Percentiles rank a stretch among this genome's conserved stretches.
phyloP scores from a whole-genome alignment of 2,113 vertebrate species.

The Lichenostomus cassidix region DNA sequence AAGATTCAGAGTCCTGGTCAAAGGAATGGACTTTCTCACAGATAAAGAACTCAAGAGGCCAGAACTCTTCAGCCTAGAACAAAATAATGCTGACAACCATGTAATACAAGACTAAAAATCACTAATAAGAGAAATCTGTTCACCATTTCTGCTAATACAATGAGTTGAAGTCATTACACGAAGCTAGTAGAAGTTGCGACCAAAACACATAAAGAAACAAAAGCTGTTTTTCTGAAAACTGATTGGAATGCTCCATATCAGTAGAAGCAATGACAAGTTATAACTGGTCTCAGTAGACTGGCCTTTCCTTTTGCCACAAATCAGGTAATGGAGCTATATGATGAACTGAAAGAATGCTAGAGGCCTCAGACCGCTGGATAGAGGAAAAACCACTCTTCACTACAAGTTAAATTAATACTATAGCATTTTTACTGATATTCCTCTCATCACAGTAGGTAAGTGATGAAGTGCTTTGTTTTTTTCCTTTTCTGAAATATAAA shows the following conservation, averaged over 20 bases:
- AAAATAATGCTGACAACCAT: neutral
- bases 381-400: neutral
- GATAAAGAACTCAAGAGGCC: neutral
- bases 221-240: constrained; percentile 16
- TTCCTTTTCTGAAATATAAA: neutral
- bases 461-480: neutral
- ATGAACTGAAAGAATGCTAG: neutral
- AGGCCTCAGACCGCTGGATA: neutral
- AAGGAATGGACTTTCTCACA: neutral
- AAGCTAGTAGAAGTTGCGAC: neutral
- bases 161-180: neutral
- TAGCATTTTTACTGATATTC: neutral
- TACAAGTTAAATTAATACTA: neutral
- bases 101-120: neutral
- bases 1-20: neutral
- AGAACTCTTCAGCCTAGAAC: neutral
- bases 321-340: neutral
- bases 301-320: neutral
- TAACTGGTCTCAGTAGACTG: neutral
- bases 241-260: neutral
- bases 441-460: neutral
- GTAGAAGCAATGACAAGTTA: constrained; percentile 13
- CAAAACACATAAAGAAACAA: neutral
- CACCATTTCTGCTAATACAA: neutral
- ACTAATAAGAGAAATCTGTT: neutral